Percentiles rank a stretch among this genome's conserved stretches.
Evolutionary conservation across 2,113 vertebrate genomes (phyloP).

Genomic region (Pleuronectes platessa): DNA sequence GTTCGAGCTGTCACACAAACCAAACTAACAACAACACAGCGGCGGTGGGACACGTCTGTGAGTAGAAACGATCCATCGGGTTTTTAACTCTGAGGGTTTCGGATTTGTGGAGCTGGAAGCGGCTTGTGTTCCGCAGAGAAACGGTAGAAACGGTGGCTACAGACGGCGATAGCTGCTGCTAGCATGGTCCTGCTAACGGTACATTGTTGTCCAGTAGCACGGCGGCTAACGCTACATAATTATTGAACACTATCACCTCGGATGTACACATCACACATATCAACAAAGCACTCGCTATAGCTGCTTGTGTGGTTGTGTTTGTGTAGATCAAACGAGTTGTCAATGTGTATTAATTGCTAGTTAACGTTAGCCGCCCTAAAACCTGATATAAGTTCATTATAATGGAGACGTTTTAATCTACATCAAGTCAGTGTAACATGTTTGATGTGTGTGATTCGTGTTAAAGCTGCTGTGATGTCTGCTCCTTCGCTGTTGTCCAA

Average conservation of each 20-base stretch:
- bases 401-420: no score
- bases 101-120: not conserved
- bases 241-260: not conserved
- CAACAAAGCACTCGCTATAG: not conserved
- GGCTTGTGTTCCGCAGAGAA: not conserved
- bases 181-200: constrained; percentile 60
- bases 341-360: not conserved
- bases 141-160: not conserved
- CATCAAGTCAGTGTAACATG: no score
- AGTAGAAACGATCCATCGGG: not conserved
- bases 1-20: constrained; percentile 62
- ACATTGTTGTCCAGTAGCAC: not conserved
- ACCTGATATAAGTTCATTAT: not conserved
- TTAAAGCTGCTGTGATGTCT: no score
- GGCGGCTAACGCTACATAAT: not conserved
- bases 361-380: not conserved
- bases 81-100: not conserved
- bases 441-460: no score
- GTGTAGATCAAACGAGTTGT: no score
- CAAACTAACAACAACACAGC: constrained; percentile 43
- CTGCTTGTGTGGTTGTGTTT: not conserved
- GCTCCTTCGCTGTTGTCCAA: not conserved
- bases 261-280: not conserved
- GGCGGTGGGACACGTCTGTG: constrained; percentile 10
- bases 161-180: constrained; percentile 30